Base-by-base conservation (phyloP, 2,113 vertebrate genomes). In the Alethe castanea region DNA sequence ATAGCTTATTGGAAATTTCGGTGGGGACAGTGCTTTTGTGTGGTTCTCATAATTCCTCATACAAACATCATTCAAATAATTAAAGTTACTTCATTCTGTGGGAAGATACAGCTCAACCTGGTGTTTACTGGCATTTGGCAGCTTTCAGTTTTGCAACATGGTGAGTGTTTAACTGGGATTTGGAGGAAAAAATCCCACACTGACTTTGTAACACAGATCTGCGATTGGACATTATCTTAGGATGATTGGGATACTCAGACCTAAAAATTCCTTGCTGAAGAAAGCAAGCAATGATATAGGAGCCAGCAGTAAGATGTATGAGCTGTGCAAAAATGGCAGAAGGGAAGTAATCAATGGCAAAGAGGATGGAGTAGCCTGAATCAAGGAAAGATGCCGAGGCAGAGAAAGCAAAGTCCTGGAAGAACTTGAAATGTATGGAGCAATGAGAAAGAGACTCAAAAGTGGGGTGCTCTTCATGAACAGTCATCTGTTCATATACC, bases 1-100 rank as follows among this genome's bases (percentile, higher is more conserved):
- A 97, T 96, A 94, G 93, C 77, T 92, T 95, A 94, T 92, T 94
- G 95, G 97, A 97, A 97, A 90, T 84, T 79, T 96, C 2, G 1
- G 86, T 88, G 88, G 83, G 93, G 89, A 89, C 47, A 35, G 65
- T 82, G 64, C 57, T 90, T 95, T 94, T 82, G 65, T 92, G 69
- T 86, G 48, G 57, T 91, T 91, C 71, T 95, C 81, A 78, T 95
- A 50, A 91, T 71, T 95, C 88, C 72, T 92, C 65, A 69, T 91
- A 85, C 50, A 96, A 88, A 50, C 24, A 45, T 64, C 80, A 93
- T 88, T 92, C 72, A 92, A 88, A 81, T 95, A 90, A 95, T 94
- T 93, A 92, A 64, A 74, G 65, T 60, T 81, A 31, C 26, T 92
- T 85, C 53, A 81, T 92, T 80, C 70, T 56, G 7, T 74, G 42